These are phyloP conservation scores for Stichodactyla helianthus DNA, from an alignment of 64 coral and sea anemone genomes.

Conservation along the genomic window DNA sequence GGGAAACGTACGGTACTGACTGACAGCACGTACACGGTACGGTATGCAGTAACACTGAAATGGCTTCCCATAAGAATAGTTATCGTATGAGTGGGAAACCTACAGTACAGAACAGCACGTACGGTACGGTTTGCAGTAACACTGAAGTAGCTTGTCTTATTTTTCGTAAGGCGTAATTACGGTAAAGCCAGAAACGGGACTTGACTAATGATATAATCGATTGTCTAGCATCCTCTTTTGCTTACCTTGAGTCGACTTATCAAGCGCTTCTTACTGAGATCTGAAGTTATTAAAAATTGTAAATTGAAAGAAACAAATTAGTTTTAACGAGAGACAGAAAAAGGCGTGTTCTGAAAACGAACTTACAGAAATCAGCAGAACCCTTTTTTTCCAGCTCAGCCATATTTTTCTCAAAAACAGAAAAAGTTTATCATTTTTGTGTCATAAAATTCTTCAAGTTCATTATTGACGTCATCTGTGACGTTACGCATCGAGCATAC, in stretches of 20 bases:
- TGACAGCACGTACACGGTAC: no score
- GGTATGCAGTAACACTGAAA: no score
- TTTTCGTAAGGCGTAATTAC: no score
- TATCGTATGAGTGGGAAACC: no score
- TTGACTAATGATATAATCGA: no score
- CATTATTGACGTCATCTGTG: neutral
- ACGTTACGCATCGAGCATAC: neutral
- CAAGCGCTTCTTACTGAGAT: slow-evolving; percentile 1
- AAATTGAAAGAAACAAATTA: neutral
- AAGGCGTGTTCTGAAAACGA: neutral
- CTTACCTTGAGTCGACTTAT: neutral
- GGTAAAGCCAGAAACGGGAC: no score
- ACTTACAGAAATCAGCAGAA: neutral
- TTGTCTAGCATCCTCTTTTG: neutral
- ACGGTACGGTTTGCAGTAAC: no score
- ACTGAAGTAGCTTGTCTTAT: no score
- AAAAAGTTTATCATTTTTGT: neutral
- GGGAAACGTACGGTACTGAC: no score
- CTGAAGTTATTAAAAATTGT: neutral
- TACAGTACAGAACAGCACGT: no score
- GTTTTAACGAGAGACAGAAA: no score
- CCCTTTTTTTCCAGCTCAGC: neutral
- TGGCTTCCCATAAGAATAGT: no score
- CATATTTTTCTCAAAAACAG: neutral
- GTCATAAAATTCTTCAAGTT: neutral